phyloP scores from a whole-genome alignment of 2,797 vertebrate species.

The Paguma larvata region DNA sequence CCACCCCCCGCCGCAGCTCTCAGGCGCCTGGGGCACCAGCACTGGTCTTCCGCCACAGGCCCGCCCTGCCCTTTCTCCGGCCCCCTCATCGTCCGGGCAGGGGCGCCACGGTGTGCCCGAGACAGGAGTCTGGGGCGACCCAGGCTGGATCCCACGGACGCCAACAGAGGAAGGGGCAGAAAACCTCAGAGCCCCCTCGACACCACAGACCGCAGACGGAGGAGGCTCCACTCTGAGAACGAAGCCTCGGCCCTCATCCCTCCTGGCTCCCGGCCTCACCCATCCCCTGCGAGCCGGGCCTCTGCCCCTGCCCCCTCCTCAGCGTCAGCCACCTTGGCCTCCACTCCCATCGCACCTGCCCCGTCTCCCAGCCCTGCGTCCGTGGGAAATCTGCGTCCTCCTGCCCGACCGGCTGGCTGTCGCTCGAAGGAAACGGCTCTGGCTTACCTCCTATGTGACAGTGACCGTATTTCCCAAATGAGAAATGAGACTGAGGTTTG shows the following conservation, averaged over 20 bases:
- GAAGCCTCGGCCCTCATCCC: fast-evolving
- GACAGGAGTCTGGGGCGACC: too few species aligned
- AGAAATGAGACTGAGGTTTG: fast-evolving
- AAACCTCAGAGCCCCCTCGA: not conserved
- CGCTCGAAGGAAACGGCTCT: not conserved
- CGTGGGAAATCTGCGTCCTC: fast-evolving
- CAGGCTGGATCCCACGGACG: not conserved
- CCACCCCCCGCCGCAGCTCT: not conserved
- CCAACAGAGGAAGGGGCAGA: not conserved
- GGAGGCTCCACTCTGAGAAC: not conserved
- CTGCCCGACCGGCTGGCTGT: not conserved
- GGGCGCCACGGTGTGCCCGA: not conserved
- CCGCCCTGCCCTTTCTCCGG: not conserved
- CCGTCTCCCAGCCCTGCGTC: fast-evolving
- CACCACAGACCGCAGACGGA: too few species aligned
- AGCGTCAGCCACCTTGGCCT: fast-evolving
- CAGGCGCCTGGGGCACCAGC: not conserved
- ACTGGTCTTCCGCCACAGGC: not conserved
- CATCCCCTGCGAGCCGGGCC: not conserved
- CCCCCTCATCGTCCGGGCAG: too few species aligned
- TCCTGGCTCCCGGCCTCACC: too few species aligned
- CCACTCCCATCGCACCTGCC: fast-evolving
- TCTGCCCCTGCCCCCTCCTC: fast-evolving
- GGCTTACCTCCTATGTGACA: not conserved
- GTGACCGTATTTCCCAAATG: not conserved